Conservation (phyloP, 2,113 vertebrate genomes). For the Colinus virginianus region DNA sequence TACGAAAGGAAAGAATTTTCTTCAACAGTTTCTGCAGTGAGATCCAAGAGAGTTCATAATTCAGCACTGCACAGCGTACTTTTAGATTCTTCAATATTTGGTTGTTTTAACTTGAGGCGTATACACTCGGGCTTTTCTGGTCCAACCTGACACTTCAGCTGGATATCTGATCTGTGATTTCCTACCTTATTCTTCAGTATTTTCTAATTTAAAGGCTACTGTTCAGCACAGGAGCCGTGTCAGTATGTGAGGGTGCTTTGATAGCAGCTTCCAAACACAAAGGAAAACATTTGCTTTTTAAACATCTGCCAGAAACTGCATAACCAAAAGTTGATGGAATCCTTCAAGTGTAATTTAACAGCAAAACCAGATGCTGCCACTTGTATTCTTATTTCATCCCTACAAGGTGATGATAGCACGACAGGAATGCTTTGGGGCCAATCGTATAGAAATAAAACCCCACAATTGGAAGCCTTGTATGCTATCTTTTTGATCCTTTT, state of each 20-base stretch:
- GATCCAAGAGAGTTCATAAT: not conserved
- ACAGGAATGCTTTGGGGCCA: not conserved
- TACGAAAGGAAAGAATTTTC: not conserved
- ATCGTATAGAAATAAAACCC: not conserved
- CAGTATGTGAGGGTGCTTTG: not conserved
- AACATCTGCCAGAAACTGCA: not conserved
- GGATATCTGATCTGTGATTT: not conserved
- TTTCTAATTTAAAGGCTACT: not conserved
- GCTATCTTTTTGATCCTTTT: not conserved
- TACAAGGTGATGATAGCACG: not conserved
- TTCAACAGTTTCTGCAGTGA: not conserved
- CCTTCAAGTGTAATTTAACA: constrained; percentile 2
- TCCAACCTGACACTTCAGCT: not conserved
- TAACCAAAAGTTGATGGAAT: not conserved
- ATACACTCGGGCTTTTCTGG: not conserved
- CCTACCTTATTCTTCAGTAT: not conserved
- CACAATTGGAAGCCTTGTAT: not conserved
- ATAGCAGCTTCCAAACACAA: not conserved
- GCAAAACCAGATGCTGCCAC: not conserved
- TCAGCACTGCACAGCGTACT: not conserved
- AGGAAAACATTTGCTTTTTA: not conserved
- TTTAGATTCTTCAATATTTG: not conserved
- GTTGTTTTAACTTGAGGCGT: not conserved
- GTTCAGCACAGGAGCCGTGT: not conserved
- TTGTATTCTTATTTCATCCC: not conserved